Evolutionary conservation across 1,140 invertebrate genomes (phyloP), one percentile per base, ranked within the genome.

Genomic region (Temnothorax nylanderi): DNA sequence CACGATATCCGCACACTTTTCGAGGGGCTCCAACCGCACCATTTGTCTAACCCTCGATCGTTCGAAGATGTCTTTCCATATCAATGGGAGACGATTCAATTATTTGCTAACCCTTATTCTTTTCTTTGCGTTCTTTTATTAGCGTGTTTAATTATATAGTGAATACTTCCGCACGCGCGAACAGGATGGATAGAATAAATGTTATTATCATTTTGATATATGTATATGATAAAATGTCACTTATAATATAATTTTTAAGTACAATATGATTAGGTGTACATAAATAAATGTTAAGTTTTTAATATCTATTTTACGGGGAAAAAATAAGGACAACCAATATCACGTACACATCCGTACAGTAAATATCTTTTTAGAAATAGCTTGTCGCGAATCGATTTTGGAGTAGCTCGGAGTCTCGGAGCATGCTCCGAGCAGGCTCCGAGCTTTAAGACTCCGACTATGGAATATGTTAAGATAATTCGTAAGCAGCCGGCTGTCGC

Each of bases 41-140:
- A 56, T 81, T 81, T 81, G 37, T 67, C 47, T 69, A 78, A 78
- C 60, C 41, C 60, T 78, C 58, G 58, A 78, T 65, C 41, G 8
- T 44, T 44, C 41, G 10, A 65, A 80, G 34, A 34, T 71, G 64
- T 81, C 77, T 54, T 41, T 69, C 34, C 16, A 37, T 44, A 71
- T 54, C 65, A 69, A 37, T 69, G 34, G n/a, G 18, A 56, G n/a
- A 69, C 16, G 26, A 69, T 41, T 81, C 47, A 81, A 81, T 81
- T 81, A 81, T 56, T 81, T 71, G 34, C 65, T 18, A 51, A 69
- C 13, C 16, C 47, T 54, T 5, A n/a, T 34, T 26, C 26, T 26
- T 26, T 26, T 26, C 0, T 26, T 26, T 26, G 49, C 11, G 7
- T n/a, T 21, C 4, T 54, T 71, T 81, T 5, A 81, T 71, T 71